These are phyloP conservation scores for Silurus meridionalis DNA, from an alignment of 2,113 vertebrate genomes.

Conservation along the genomic window DNA sequence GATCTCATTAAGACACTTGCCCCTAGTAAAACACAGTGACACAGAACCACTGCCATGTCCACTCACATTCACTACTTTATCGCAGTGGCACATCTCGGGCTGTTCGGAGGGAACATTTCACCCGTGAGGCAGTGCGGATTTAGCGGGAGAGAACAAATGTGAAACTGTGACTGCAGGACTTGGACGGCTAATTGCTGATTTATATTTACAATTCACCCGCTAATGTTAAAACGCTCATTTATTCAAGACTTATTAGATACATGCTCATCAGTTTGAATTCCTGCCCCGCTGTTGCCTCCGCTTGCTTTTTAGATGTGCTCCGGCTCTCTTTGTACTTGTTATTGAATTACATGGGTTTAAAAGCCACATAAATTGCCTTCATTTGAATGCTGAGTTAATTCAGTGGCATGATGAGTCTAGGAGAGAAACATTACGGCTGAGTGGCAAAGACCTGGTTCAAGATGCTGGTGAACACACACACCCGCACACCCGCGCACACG, in stretches of 20 bases:
- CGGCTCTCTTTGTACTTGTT: constrained; percentile 63
- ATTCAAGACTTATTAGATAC: constrained; percentile 66
- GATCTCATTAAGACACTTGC: constrained; percentile 62
- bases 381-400: constrained; percentile 54
- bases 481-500: not conserved
- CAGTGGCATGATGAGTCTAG: constrained; percentile 51
- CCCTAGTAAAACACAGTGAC: constrained; percentile 59
- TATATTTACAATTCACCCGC: constrained; percentile 69
- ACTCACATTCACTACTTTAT: constrained; percentile 63
- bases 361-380: constrained; percentile 68
- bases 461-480: constrained; percentile 30
- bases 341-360: constrained; percentile 68
- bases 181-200: constrained; percentile 70
- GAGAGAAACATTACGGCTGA: constrained; percentile 25
- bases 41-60: constrained; percentile 55
- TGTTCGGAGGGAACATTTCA: constrained; percentile 71
- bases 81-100: constrained; percentile 67
- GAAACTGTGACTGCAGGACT: constrained; percentile 60
- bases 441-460: constrained; percentile 44
- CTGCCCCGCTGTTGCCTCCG: constrained; percentile 49
- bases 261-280: constrained; percentile 67
- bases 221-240: constrained; percentile 65
- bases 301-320: constrained; percentile 63
- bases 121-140: constrained; percentile 64
- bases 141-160: constrained; percentile 54